Percentiles rank a stretch among this genome's conserved stretches.
Evolutionary conservation across 1,140 invertebrate genomes (phyloP).

Genomic region (Drosophila auraria): DNA sequence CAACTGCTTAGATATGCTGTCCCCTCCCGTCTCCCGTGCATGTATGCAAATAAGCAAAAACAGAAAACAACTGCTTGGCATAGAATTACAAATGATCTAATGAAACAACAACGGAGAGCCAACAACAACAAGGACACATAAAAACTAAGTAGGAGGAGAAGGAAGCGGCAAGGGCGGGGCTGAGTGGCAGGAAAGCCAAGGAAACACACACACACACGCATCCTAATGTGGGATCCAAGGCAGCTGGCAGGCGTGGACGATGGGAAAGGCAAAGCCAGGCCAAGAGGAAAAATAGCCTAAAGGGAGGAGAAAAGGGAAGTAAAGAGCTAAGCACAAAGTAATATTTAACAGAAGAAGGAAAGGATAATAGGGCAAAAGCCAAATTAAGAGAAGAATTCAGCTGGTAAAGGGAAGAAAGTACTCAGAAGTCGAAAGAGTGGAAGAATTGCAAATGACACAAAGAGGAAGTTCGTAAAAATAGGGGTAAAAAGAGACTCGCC

Average conservation of each 20-base stretch:
- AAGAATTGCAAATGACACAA: background rate
- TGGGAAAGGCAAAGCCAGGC: background rate
- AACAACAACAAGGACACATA: slow-evolving; percentile 34
- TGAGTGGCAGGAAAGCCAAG: slow-evolving; percentile 36
- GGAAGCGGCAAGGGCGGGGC: background rate
- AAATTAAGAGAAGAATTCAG: slow-evolving; percentile 9
- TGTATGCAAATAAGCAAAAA: slow-evolving; percentile 70
- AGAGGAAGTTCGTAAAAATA: too few relatives aligned
- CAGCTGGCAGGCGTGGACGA: background rate
- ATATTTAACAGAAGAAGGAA: background rate
- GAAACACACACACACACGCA: slow-evolving; percentile 16
- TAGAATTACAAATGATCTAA: slow-evolving; percentile 80
- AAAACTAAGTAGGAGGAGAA: slow-evolving; percentile 34
- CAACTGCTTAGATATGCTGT: slow-evolving; percentile 55
- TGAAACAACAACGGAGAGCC: slow-evolving; percentile 55
- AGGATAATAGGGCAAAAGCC: background rate
- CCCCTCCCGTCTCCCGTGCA: slow-evolving; percentile 9
- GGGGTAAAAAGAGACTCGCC: background rate
- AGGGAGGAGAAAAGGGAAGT: background rate
- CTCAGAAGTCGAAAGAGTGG: background rate
- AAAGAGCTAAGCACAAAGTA: slow-evolving; percentile 1
- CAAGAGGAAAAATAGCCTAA: background rate
- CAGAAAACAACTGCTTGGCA: slow-evolving; percentile 62
- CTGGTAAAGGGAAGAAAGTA: slow-evolving; percentile 2
- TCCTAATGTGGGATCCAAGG: slow-evolving; percentile 13